Conservation (phyloP, 2,797 vertebrate species). For the Gastrophryne carolinensis region DNA sequence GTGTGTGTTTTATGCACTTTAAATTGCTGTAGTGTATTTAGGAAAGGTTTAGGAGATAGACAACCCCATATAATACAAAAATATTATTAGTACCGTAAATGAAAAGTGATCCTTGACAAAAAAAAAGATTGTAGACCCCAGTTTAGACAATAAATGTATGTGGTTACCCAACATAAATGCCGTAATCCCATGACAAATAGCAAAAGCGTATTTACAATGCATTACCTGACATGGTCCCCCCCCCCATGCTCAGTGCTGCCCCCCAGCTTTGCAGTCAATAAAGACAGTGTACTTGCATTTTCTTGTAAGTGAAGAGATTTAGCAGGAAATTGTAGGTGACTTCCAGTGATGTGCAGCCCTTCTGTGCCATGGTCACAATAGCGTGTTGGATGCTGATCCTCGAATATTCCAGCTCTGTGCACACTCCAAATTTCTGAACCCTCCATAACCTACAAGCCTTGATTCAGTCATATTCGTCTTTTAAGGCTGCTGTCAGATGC, state of each 20-base stretch:
- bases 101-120: no score
- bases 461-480: background rate
- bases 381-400: background rate
- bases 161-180: no score
- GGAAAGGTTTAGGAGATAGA: no score
- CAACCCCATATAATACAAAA: no score
- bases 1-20: no score
- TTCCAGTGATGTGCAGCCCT: background rate
- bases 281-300: constrained; percentile 26
- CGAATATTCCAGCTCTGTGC: background rate
- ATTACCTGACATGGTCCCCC: no score
- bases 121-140: no score
- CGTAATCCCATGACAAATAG: no score
- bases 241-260: background rate
- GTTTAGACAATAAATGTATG: no score
- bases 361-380: constrained; percentile 2
- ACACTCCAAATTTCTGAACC: background rate
- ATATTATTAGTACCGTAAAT: no score
- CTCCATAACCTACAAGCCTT: background rate
- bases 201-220: no score
- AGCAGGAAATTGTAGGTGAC: background rate
- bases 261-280: background rate
- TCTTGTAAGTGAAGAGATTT: background rate
- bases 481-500: constrained; percentile 1
- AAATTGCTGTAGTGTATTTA: no score